These are phyloP conservation scores for Phyllopteryx taeniolatus DNA, from an alignment of 2,113 vertebrate genomes.

Conservation along the genomic window DNA sequence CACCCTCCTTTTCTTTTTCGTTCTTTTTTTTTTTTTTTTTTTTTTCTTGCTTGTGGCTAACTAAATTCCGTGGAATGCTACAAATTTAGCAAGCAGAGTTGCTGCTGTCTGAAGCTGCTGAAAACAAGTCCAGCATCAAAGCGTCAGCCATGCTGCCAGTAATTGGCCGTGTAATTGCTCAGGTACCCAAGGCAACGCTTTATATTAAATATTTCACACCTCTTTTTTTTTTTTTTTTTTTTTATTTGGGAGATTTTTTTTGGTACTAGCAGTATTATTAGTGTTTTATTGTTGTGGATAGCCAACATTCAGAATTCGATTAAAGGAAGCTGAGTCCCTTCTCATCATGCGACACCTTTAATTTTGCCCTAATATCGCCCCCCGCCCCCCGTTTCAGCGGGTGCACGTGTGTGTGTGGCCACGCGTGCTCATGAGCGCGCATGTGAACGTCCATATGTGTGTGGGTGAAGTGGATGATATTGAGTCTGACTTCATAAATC, in stretches of 20 bases:
- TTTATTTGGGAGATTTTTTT: not conserved
- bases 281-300: not conserved
- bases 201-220: constrained; percentile 35
- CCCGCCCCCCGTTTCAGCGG: constrained; percentile 33
- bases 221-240: constrained; percentile 10
- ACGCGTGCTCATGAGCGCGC: constrained; percentile 62
- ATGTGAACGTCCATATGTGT: constrained; percentile 74
- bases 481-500: constrained; percentile 80
- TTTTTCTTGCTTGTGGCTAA: constrained; percentile 65
- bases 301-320: constrained; percentile 55
- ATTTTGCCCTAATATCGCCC: constrained; percentile 65
- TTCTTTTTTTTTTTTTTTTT: constrained; percentile 25
- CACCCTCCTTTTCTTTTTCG: constrained; percentile 59
- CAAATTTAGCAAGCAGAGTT: constrained; percentile 59
- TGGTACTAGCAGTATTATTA: constrained; percentile 17
- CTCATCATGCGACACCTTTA: constrained; percentile 62
- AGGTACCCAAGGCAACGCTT: constrained; percentile 35
- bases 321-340: constrained; percentile 58
- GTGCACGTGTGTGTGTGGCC: constrained; percentile 45
- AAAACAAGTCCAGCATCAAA: constrained; percentile 67
- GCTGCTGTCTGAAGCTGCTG: constrained; percentile 51
- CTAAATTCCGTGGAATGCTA: constrained; percentile 70
- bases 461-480: constrained; percentile 78
- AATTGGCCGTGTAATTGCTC: constrained; percentile 58
- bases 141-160: constrained; percentile 48